Base-by-base conservation (phyloP, 92 coral and sea anemone genomes). In the Porites evermanni region DNA sequence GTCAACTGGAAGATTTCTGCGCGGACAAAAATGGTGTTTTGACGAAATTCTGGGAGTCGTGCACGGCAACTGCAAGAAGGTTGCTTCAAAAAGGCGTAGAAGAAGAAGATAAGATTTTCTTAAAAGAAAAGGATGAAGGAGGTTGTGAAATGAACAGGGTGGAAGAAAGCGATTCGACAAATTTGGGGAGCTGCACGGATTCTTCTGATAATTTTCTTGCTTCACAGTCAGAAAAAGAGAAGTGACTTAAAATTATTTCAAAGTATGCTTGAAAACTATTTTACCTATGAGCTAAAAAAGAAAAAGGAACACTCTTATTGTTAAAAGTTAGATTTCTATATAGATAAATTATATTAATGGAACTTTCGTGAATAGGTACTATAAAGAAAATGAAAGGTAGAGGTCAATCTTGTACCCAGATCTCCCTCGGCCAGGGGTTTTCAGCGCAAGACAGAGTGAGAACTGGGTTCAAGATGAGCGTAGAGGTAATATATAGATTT, bases 1-100 rank as follows among this genome's bases (percentile, higher is more conserved):
- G 76, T n/a, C 92, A 93, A 23, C 77, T 97, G 81, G 93, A 86
- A 65, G 89, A 86, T n/a, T 95, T 97, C 73, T 97, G 99, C 80
- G 79, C 85, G 29, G 84, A 97, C 75, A 84, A 74, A 71, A 81
- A 90, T 64, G 99, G 96, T 1, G 85, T 64, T 17, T 88, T 97
- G 29, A 84, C 72, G 76, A 63, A 78, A 17, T 97, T 88, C 78
- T 89, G 96, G 95, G 92, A 88, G 64, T 83, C 95, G 1, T 88
- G 89, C 18, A 78, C 61, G 64, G 98, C 77, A 70, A 75, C 70
- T 20, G 80, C 54, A 7, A 72, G 70, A 26, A 72, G 50, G 24
- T 58, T 84, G 18, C 13, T 12, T 4, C 75, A 77, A 16, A 69
- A 53, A 68, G 54, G 12, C 16, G 14, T 18, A 4, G 65, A 63